Evolutionary conservation across 37 sponge, comb jelly and placozoan genomes (phyloP).

Genomic region (Corticium candelabrum): DNA sequence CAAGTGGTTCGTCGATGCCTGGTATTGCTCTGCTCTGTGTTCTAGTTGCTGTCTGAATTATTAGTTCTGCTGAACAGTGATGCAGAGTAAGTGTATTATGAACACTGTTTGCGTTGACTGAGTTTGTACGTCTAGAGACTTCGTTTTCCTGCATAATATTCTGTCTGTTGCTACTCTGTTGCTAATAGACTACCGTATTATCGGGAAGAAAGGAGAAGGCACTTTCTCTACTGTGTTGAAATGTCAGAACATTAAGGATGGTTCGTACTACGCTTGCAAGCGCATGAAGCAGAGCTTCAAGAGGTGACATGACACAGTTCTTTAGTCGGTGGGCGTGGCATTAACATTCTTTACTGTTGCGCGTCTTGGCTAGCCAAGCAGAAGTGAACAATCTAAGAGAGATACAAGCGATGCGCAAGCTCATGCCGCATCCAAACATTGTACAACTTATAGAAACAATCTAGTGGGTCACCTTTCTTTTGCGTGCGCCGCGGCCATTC

Average conservation of each 20-base stretch:
- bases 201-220: slow-evolving; percentile 91
- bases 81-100: not conserved
- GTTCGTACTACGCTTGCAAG: slow-evolving; percentile 93
- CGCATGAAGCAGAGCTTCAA: slow-evolving; percentile 89
- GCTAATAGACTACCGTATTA: slow-evolving; percentile 69
- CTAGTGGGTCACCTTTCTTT: slow-evolving; percentile 52
- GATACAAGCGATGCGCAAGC: slow-evolving; percentile 82
- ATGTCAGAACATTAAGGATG: slow-evolving; percentile 83
- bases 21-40: not conserved
- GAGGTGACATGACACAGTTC: too few species aligned
- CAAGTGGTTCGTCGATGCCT: not conserved
- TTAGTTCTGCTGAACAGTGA: too few species aligned
- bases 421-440: slow-evolving; percentile 92
- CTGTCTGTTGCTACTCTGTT: too few species aligned
- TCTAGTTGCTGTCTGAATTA: too few species aligned
- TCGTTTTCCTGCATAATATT: too few species aligned
- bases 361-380: slow-evolving; percentile 71
- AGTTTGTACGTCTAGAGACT: not conserved
- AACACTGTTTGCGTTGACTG: not conserved
- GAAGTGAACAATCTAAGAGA: slow-evolving; percentile 90
- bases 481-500: not conserved
- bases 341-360: too few species aligned
- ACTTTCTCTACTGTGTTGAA: slow-evolving; percentile 97
- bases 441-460: slow-evolving; percentile 88
- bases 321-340: too few species aligned